Evolutionary conservation across 1,140 invertebrate species (phyloP), one percentile per base, ranked within the genome.

Genomic region (Lysiphlebus fabarum): DNA sequence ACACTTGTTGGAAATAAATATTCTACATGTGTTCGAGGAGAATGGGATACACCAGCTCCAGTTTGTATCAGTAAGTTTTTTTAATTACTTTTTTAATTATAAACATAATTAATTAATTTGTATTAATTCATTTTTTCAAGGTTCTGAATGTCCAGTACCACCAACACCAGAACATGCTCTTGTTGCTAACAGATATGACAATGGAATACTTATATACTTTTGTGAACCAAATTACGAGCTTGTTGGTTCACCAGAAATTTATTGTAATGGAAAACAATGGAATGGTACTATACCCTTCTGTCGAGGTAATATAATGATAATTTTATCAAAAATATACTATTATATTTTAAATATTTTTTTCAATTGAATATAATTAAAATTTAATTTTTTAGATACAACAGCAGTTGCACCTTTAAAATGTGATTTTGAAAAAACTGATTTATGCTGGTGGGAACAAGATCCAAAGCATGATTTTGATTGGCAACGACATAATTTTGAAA

Each of bases 391-490:
- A 83, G 82, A 69, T 41, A 62, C 71, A 0, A 75, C 67, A 26
- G 70, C 70, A 5, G 59, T 63, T 14, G 70, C 78, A 0, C 70
- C 75, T 11, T 73, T 77, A 8, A 73, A 67, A 2, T 93, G 91
- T 67, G 85, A 90, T 67, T 93, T 93, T 71, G 89, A 92, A 69
- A 74, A 70, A 2, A 61, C 72, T 0, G 83, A 84, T 62, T 66
- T 91, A 0, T 92, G 90, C 65, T 86, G 86, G 43, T 92, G 89
- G 89, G 85, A 75, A 2, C 87, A 90, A 60, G 88, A 90, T 65
- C 81, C 84, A 0, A 79, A 79, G 5, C 87, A 90, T 65, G 84
- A 91, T 65, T 91, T 92, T 66, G 87, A 91, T 65, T 93, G 90
- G 90, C 79, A 58, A 12, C 72, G 88, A 59, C 77, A 85, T 11